These are phyloP conservation scores for Drosophila emarginata DNA, from an alignment of 2,888 invertebrate species.

Conservation along the genomic window DNA sequence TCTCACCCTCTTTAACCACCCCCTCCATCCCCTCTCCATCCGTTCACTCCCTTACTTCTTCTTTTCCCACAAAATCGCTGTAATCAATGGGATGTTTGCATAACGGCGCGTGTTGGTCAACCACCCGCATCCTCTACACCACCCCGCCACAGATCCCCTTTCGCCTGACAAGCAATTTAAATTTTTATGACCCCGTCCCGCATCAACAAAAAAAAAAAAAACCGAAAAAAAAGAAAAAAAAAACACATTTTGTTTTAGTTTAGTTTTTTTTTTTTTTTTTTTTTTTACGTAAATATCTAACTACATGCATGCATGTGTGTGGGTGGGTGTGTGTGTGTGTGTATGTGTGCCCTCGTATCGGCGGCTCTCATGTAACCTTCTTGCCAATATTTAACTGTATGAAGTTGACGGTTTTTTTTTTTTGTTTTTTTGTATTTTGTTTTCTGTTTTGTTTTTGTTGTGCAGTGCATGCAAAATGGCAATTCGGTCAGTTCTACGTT, in stretches of 20 bases:
- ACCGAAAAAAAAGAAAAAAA: neutral
- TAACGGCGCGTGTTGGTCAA: constrained; percentile 12
- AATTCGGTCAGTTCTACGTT: constrained; percentile 54
- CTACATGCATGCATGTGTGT: constrained; percentile 1
- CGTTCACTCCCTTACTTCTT: neutral
- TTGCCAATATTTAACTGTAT: constrained; percentile 26
- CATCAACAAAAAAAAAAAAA: neutral
- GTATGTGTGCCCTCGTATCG: neutral
- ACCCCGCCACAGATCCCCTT: neutral
- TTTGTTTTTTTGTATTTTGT: neutral
- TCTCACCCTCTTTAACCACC: neutral
- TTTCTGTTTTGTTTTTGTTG: constrained; percentile 18
- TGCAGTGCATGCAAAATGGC: constrained; percentile 63
- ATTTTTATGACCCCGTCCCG: neutral
- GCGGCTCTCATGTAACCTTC: constrained; percentile 56
- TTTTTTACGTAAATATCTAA: constrained; percentile 7
- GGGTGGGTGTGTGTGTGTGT: constrained; percentile 1
- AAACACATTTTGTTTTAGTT: constrained; percentile 1
- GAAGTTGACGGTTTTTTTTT: neutral
- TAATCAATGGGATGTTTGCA: constrained; percentile 5
- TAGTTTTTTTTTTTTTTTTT: neutral
- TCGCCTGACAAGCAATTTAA: neutral
- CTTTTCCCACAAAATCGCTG: neutral
- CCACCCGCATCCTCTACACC: constrained; percentile 1
- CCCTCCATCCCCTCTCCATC: neutral